These are phyloP conservation scores for Apolygus lucorum DNA, from an alignment of 1,140 invertebrate genomes.

Conservation along the genomic window DNA sequence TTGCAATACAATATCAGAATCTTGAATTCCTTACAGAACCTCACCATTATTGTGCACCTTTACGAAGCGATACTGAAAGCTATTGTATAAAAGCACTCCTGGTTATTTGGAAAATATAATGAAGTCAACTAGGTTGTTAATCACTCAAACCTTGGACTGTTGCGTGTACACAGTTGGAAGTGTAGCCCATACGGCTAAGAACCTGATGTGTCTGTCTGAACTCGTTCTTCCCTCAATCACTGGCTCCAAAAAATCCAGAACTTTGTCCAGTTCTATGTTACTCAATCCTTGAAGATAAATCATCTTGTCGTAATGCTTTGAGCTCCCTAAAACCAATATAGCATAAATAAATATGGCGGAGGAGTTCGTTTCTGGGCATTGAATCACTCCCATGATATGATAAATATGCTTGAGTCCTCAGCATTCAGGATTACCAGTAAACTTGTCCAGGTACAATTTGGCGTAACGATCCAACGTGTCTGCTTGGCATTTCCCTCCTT, in stretches of 20 bases:
- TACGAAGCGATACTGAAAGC: too few relatives aligned
- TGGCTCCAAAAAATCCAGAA: conserved; percentile 51
- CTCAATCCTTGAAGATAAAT: conserved; percentile 57
- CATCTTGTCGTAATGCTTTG: conserved; percentile 55
- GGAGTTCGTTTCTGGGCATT: too few relatives aligned
- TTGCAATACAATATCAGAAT: background rate
- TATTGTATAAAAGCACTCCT: too few relatives aligned
- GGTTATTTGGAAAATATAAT: background rate
- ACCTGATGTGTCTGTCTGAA: conserved; percentile 46
- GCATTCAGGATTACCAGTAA: conserved; percentile 47
- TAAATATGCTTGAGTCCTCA: too few relatives aligned
- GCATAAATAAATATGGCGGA: too few relatives aligned
- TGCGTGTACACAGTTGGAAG: conserved; percentile 44
- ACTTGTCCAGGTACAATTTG: conserved; percentile 55
- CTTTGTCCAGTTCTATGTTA: conserved; percentile 51
- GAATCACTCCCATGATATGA: too few relatives aligned
- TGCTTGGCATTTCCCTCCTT: conserved; percentile 41
- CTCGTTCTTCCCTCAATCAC: conserved; percentile 43
- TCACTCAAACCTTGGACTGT: conserved; percentile 45
- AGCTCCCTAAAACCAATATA: conserved; percentile 46
- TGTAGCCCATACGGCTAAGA: conserved; percentile 52
- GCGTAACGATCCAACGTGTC: conserved; percentile 62
- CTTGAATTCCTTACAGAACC: background rate
- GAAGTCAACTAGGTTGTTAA: conserved; percentile 24
- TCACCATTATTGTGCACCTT: background rate